A percentile compares a stretch with the other conserved stretches of the same genome.
Conservation (phyloP, 2,888 invertebrate genomes). For the Chironomus riparius region DNA sequence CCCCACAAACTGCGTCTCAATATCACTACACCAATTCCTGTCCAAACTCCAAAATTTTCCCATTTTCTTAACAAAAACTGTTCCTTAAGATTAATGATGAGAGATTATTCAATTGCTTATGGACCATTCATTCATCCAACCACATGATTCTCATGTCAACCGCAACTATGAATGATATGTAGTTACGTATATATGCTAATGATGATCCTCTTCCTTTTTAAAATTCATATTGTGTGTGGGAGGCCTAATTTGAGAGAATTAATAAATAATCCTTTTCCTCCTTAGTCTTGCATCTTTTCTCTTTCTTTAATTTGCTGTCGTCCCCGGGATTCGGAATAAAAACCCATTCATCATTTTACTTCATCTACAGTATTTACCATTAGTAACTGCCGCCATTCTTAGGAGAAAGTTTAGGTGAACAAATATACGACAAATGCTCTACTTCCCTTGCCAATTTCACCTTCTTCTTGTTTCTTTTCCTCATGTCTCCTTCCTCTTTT, state of each 20-base stretch:
- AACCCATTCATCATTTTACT: slow-evolving; percentile 24
- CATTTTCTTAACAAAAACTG: neutral
- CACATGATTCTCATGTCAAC: slow-evolving; percentile 16
- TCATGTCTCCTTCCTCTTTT: neutral
- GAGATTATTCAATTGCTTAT: slow-evolving; percentile 26
- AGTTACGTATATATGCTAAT: neutral
- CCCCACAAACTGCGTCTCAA: too few species aligned
- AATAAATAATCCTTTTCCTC: slow-evolving; percentile 27
- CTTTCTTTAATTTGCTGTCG: slow-evolving; percentile 1
- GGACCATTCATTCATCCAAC: slow-evolving; percentile 1
- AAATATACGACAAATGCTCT: slow-evolving; percentile 20
- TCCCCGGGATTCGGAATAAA: neutral
- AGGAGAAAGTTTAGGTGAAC: neutral
- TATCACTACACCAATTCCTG: too few species aligned
- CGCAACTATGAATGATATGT: neutral
- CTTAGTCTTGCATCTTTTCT: neutral
- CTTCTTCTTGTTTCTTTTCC: neutral
- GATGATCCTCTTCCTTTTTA: neutral
- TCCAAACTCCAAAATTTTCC: neutral
- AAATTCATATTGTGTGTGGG: neutral
- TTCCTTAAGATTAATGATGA: slow-evolving; percentile 15
- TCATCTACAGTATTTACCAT: neutral
- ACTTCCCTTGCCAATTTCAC: slow-evolving; percentile 1
- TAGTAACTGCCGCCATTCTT: neutral
- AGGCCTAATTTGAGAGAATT: slow-evolving; percentile 13